Evolutionary conservation across 2,113 vertebrate genomes (phyloP), one percentile per base, ranked within the genome.

Genomic region (Irena cyanogastra): DNA sequence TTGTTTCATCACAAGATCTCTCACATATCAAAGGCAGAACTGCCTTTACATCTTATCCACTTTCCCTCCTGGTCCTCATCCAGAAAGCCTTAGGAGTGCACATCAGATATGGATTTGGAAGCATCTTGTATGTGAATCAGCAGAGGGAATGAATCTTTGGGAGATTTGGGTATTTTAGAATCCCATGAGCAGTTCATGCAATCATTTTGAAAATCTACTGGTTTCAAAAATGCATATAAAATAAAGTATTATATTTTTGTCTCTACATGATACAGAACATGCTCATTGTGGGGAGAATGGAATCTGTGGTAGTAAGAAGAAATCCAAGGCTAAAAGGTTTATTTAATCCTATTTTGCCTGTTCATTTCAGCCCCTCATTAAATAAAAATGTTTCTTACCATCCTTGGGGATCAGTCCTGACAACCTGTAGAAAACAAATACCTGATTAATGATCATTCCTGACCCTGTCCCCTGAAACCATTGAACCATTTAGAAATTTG

Each of bases 401-500:
- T 97, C 97, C 45, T 97, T 97, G 20, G 97, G 88, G 68, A 18
- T 95, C 82, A 96, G 35, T 87, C 65, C 93, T 33, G 95, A 16
- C 59, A 97, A 8, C 69, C 97, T 97, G 95, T 30, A 64, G 54
- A 42, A 85, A 66, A 94, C 39, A 86, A 66, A 84, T 16, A 33
- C 28, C 79, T 75, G 69, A 66, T 96, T 87, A 96, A 37, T 78
- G 41, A 45, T 42, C 17, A 5, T 54, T 79, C 12, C 39, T 35
- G 30, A 35, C 47, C 52, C 26, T 50, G 42, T 16, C 41, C 30
- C 7, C 56, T 44, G 53, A 61, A 78, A 56, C 13, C 61, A 16
- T 18, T 21, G 17, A 60, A 41, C 31, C 5, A 2, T 16, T 35
- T 53, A 31, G 82, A 59, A 80, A 19, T 28, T 28, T 1, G 1